Evolutionary conservation across 1,140 invertebrate genomes (phyloP).

Genomic region (Epicauta chinensis): DNA sequence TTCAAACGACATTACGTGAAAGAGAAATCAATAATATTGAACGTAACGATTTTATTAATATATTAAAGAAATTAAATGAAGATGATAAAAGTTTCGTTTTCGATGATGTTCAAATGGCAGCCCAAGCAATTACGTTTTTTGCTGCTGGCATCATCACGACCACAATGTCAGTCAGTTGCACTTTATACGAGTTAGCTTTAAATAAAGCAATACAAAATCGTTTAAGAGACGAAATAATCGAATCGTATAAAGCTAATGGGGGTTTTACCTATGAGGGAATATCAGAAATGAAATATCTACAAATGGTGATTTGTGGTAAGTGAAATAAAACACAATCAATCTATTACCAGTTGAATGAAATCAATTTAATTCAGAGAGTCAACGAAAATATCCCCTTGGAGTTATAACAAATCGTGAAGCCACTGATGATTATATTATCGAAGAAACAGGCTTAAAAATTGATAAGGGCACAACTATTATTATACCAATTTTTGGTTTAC

Average conservation of each 20-base stretch:
- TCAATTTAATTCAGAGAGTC: conserved; percentile 27
- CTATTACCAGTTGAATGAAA: not conserved
- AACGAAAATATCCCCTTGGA: conserved; percentile 48
- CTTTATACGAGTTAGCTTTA: conserved; percentile 52
- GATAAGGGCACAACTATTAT: conserved; percentile 47
- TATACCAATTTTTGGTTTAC: conserved; percentile 54
- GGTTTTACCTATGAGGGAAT: conserved; percentile 48
- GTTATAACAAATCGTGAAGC: conserved; percentile 36
- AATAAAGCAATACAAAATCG: conserved; percentile 54
- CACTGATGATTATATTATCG: conserved; percentile 30
- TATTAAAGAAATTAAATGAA: conserved; percentile 48
- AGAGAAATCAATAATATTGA: conserved; percentile 44
- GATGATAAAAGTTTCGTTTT: conserved; percentile 39
- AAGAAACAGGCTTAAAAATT: conserved; percentile 35
- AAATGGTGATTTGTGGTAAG: conserved; percentile 48
- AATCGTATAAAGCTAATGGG: conserved; percentile 41
- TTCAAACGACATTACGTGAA: conserved; percentile 43
- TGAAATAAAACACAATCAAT: too few relatives aligned
- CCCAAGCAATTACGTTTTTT: conserved; percentile 42
- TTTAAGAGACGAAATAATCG: conserved; percentile 52
- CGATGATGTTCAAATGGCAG: conserved; percentile 16
- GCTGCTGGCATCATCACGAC: conserved; percentile 60
- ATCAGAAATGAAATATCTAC: conserved; percentile 48
- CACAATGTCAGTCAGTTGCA: conserved; percentile 49
- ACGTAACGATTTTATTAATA: conserved; percentile 50